phyloP scores from a whole-genome alignment of 2,888 invertebrate species.

The Lasius platythorax region DNA sequence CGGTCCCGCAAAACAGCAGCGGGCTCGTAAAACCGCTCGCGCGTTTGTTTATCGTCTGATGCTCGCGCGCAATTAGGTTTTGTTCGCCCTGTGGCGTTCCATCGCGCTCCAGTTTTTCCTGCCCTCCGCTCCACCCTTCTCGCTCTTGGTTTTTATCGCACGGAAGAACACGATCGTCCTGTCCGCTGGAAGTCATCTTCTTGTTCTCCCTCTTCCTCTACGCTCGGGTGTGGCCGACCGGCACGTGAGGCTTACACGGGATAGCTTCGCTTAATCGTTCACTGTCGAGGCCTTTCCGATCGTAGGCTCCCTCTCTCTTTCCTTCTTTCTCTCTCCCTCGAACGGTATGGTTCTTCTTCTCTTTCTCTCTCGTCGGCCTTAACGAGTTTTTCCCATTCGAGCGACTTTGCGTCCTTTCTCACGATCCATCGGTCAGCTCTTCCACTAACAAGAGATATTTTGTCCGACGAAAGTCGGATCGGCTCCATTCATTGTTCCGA shows the following conservation, averaged over 20 bases:
- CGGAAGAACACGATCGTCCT: neutral
- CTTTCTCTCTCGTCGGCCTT: conserved; percentile 52
- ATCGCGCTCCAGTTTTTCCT: neutral
- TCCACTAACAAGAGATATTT: conserved; percentile 55
- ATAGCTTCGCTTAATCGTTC: conserved; percentile 59
- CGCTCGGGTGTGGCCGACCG: neutral
- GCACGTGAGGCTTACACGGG: conserved; percentile 38
- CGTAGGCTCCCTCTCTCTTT: conserved; percentile 12
- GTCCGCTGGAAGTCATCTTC: neutral
- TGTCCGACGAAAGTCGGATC: conserved; percentile 39
- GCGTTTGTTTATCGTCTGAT: conserved; percentile 47
- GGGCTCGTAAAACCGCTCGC: conserved; percentile 34
- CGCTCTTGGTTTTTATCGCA: neutral
- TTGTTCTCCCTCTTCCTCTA: conserved; percentile 2
- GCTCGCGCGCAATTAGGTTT: conserved; percentile 42
- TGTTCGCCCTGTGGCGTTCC: conserved; percentile 16
- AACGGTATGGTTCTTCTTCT: neutral
- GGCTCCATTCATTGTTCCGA: conserved; percentile 22
- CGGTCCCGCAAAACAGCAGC: conserved; percentile 26
- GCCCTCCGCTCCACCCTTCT: neutral
- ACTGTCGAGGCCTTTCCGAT: conserved; percentile 60
- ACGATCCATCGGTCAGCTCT: conserved; percentile 63
- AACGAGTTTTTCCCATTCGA: conserved; percentile 73
- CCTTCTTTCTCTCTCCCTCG: neutral
- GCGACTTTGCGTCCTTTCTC: conserved; percentile 70